Conservation (phyloP, 2,797 vertebrate genomes). For the Alcedo quadribrachys region DNA sequence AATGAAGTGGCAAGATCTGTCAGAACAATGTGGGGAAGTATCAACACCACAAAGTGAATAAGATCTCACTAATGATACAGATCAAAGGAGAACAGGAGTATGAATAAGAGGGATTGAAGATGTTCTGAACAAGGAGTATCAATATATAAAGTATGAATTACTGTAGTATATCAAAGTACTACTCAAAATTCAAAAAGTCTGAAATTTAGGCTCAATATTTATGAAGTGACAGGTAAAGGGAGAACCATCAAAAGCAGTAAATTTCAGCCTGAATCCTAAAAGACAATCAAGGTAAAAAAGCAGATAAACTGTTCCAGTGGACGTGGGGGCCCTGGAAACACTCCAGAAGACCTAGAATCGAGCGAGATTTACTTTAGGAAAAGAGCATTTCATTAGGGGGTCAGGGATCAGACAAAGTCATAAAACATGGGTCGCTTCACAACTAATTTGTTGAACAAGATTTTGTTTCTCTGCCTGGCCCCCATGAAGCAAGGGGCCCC, state of each 20-base stretch:
- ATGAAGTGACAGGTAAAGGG: not conserved
- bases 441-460: not conserved
- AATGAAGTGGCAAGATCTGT: not conserved
- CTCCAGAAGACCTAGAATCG: not conserved
- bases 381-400: not conserved
- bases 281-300: not conserved
- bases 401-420: not conserved
- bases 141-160: conserved; percentile 11
- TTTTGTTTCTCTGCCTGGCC: not conserved
- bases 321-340: not conserved
- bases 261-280: not conserved
- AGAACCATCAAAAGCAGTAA: not conserved
- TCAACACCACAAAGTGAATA: not conserved
- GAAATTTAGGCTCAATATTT: not conserved
- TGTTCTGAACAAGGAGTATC: conserved; percentile 40
- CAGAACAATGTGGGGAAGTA: not conserved
- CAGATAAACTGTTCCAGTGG: not conserved
- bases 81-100: conserved; percentile 23
- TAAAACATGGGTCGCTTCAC: not conserved
- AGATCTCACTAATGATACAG: conserved; percentile 7
- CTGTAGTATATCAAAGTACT: conserved; percentile 17
- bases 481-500: not conserved
- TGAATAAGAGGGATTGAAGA: not conserved
- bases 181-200: not conserved
- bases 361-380: not conserved